Conservation (phyloP, 2,888 invertebrate genomes). For the Lagria hirta region DNA sequence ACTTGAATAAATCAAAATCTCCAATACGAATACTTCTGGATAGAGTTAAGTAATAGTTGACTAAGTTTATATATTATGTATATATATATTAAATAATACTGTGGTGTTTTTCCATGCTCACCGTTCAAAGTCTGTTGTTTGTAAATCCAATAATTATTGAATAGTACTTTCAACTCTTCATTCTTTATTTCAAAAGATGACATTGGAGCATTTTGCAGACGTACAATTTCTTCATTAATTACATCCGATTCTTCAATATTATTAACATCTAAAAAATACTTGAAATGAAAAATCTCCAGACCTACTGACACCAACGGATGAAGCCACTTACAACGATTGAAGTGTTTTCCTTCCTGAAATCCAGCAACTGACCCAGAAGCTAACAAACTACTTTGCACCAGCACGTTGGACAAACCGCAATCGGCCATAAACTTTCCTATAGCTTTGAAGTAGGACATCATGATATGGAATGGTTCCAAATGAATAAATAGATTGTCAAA, state of each 20-base stretch:
- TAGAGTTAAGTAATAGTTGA: constrained; percentile 25
- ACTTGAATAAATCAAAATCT: constrained; percentile 33
- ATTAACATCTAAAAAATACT: constrained; percentile 7
- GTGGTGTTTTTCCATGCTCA: constrained; percentile 31
- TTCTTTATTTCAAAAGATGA: constrained; percentile 11
- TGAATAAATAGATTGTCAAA: constrained; percentile 29
- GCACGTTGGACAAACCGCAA: constrained; percentile 27
- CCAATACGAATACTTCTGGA: no score
- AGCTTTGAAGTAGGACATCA: constrained; percentile 34
- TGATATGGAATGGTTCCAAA: constrained; percentile 39
- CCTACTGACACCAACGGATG: constrained; percentile 19
- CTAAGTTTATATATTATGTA: constrained; percentile 19
- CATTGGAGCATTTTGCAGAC: constrained; percentile 8
- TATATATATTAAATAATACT: constrained; percentile 29
- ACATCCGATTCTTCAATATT: constrained; percentile 9
- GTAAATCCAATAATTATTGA: constrained; percentile 11
- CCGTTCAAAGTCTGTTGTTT: no score
- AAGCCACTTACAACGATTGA: constrained; percentile 29
- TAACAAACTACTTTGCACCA: constrained; percentile 25
- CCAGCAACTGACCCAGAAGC: constrained; percentile 27
- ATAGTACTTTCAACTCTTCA: constrained; percentile 10
- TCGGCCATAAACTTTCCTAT: constrained; percentile 28
- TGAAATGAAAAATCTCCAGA: constrained; percentile 28
- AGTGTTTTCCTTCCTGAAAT: constrained; percentile 30
- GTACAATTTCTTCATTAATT: constrained; percentile 11